Conservation (phyloP, 2,113 vertebrate species). For the Empidonax alnorum region DNA sequence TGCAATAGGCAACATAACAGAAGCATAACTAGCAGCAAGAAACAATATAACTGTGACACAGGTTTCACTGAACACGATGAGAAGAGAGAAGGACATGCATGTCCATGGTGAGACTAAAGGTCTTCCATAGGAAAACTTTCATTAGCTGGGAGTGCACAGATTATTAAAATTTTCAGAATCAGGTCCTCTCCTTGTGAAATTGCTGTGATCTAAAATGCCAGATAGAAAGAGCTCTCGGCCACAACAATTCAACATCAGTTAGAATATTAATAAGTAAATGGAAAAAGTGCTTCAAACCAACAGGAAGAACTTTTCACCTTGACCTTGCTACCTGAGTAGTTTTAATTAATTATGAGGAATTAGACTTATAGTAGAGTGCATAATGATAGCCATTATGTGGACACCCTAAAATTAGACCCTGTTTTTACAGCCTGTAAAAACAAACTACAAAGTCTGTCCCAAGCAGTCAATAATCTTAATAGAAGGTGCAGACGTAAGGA, state of each 20-base stretch:
- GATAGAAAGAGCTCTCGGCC: not conserved
- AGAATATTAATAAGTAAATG: constrained; percentile 11
- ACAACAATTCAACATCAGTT: not conserved
- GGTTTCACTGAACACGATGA: not conserved
- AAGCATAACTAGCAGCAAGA: not conserved
- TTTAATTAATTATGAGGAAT: constrained; percentile 40
- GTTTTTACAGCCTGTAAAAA: constrained; percentile 7
- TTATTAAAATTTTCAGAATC: not conserved
- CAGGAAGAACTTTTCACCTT: constrained; percentile 20
- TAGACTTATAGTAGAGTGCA: not conserved
- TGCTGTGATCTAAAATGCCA: not conserved
- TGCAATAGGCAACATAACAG: not conserved
- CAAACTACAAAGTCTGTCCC: not conserved
- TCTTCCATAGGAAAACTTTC: not conserved
- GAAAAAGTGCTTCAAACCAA: constrained; percentile 2
- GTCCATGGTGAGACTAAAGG: not conserved
- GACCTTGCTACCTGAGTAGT: constrained; percentile 20
- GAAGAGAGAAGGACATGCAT: not conserved
- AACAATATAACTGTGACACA: not conserved
- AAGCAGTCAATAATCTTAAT: not conserved
- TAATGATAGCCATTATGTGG: not conserved
- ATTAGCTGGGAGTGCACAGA: not conserved
- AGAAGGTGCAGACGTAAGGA: not conserved
- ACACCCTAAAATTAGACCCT: constrained; percentile 6
- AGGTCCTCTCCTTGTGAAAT: not conserved